A percentile compares a stretch with the other conserved stretches of the same genome.
Evolutionary conservation across 1,140 invertebrate species (phyloP).

Genomic region (Bombus impatiens): DNA sequence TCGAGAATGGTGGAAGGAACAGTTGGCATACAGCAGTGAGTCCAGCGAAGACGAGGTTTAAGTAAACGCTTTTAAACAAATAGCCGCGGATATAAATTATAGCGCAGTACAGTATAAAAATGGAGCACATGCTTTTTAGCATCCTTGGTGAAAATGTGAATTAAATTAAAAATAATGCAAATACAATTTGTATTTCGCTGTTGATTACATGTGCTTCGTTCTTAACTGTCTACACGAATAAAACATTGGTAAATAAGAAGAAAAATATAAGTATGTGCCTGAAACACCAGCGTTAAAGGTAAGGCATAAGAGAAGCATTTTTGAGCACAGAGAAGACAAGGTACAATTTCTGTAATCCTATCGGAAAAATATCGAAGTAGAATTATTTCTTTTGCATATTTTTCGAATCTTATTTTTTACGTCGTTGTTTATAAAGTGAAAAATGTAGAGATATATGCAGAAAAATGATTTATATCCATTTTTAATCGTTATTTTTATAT

Average conservation of each 20-base stretch:
- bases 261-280: conserved; percentile 19
- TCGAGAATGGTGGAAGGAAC: conserved; percentile 87
- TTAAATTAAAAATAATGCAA: neutral
- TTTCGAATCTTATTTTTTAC: conserved; percentile 1
- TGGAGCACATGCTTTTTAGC: conserved; percentile 8
- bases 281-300: neutral
- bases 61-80: conserved; percentile 4
- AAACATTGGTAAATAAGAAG: neutral
- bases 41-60: conserved; percentile 83
- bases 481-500: conserved; percentile 1
- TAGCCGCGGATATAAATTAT: neutral
- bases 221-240: neutral
- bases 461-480: conserved; percentile 12
- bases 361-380: neutral
- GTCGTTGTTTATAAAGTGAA: neutral
- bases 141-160: too few species aligned
- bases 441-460: neutral
- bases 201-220: neutral
- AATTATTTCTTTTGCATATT: conserved; percentile 20
- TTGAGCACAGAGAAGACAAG: neutral
- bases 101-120: neutral
- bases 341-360: conserved; percentile 10
- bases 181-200: neutral
- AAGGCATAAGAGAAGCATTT: neutral
- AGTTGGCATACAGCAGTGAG: conserved; percentile 84